Conservation (phyloP, 2,113 vertebrate genomes). For the Poicephalus meyeri region DNA sequence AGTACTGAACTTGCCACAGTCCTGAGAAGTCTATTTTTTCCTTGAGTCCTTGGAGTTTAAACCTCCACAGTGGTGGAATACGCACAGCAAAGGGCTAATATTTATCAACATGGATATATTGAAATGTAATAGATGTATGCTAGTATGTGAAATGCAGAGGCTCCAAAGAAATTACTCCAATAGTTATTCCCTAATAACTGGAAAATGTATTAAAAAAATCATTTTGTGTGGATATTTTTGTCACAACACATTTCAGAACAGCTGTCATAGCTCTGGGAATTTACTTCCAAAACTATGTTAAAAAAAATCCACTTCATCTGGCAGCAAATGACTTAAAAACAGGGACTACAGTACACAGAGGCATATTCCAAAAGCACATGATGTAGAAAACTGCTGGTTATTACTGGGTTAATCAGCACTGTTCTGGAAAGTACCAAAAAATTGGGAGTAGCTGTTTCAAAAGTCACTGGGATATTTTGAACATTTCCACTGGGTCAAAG, state of each 20-base stretch:
- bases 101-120: not conserved
- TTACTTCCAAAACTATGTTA: not conserved
- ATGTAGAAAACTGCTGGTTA: constrained; percentile 53
- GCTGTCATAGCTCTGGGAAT: constrained; percentile 66
- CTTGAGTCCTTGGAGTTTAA: not conserved
- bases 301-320: constrained; percentile 33
- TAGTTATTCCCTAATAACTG: constrained; percentile 33
- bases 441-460: constrained; percentile 45
- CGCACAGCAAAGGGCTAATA: not conserved
- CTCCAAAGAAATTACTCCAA: not conserved
- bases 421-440: constrained; percentile 72
- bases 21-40: not conserved
- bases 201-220: constrained; percentile 31
- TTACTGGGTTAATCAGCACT: constrained; percentile 68
- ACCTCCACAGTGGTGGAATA: not conserved
- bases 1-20: not conserved
- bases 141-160: not conserved
- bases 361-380: constrained; percentile 22
- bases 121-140: not conserved
- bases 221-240: constrained; percentile 65
- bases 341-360: not conserved
- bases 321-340: constrained; percentile 24
- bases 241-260: constrained; percentile 61
- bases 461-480: constrained; percentile 51
- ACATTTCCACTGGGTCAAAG: constrained; percentile 62